Evolutionary conservation across 1,140 invertebrate species (phyloP), one percentile per base, ranked within the genome.

Genomic region (Trachymyrmex cornetzi): DNA sequence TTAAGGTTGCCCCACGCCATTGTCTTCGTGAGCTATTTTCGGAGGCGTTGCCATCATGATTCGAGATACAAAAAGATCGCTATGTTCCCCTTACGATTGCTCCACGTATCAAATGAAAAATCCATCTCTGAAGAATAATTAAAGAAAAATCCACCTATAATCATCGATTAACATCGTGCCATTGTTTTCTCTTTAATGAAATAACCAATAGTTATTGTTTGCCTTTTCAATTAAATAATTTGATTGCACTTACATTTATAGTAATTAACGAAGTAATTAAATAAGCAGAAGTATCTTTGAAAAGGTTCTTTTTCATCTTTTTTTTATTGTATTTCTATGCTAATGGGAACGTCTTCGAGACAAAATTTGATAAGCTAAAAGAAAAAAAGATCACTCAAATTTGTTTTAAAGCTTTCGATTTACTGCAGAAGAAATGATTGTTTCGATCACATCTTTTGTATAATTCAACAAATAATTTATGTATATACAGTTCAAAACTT

Each of bases 11-110:
- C 71, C 85, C 87, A 77, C 87, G 84, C 64, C 75, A 89, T 89
- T 89, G 88, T 89, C 82, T 87, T 24, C 12, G 50, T 44, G 74
- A 71, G 84, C 71, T 87, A 89, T 89, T 89, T 89, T 89, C 75
- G 77, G 74, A 63, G 50, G 69, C 77, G 30, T 77, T 85, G 38
- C 59, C 88, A 75, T 89, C 87, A 87, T 71, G 87, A 86, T 87
- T 63, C 88, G 71, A 24, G 48, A 63, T 89, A 89, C 87, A 74
- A 89, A 89, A 89, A 89, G 61, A 89, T 89, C 77, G 82, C 44
- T 89, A 63, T 55, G 71, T 87, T 89, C 87, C 82, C 81, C 50
- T 81, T 71, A 44, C 63, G 67, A 89, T 86, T 71, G 88, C 77
- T 27, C 24, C 14, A 48, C 87, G 53, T 30, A 61, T 88, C 27